Conservation (phyloP, 2,888 invertebrate genomes). For the Corbicula japonica region DNA sequence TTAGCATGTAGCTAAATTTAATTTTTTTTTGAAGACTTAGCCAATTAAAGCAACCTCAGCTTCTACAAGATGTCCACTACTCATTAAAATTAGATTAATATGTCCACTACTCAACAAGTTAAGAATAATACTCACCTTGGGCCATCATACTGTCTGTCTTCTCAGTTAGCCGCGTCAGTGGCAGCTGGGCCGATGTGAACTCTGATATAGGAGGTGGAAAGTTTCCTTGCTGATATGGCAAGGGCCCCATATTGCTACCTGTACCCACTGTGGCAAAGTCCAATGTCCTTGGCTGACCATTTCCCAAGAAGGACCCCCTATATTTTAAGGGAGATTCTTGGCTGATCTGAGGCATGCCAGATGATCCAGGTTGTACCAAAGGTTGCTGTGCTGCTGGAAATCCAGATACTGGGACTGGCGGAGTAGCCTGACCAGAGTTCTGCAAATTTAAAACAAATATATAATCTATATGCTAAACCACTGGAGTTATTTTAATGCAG, state of each 20-base stretch:
- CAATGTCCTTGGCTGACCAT: constrained; percentile 58
- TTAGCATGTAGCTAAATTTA: too few species aligned
- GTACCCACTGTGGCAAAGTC: constrained; percentile 31
- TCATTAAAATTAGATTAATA: too few species aligned
- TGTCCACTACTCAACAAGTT: too few species aligned
- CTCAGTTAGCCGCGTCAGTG: constrained; percentile 50
- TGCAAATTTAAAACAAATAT: too few species aligned
- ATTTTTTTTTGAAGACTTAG: too few species aligned
- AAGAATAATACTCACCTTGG: constrained; percentile 50
- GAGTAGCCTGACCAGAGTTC: too few species aligned
- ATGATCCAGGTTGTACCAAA: constrained; percentile 1
- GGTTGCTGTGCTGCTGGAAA: constrained; percentile 8
- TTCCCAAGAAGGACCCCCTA: constrained; percentile 29
- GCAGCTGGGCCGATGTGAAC: constrained; percentile 66
- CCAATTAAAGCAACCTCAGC: too few species aligned
- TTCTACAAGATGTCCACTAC: too few species aligned
- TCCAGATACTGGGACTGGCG: too few species aligned
- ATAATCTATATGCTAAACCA: too few species aligned
- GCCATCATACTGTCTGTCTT: constrained; percentile 63
- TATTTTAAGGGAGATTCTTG: constrained; percentile 1
- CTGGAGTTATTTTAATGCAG: too few species aligned
- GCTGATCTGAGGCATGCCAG: background rate
- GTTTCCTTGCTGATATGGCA: constrained; percentile 33
- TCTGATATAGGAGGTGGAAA: constrained; percentile 60
- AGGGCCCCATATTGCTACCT: constrained; percentile 27